Evolutionary conservation across 2,113 vertebrate species (phyloP).

Genomic region (Spilogale gracilis): DNA sequence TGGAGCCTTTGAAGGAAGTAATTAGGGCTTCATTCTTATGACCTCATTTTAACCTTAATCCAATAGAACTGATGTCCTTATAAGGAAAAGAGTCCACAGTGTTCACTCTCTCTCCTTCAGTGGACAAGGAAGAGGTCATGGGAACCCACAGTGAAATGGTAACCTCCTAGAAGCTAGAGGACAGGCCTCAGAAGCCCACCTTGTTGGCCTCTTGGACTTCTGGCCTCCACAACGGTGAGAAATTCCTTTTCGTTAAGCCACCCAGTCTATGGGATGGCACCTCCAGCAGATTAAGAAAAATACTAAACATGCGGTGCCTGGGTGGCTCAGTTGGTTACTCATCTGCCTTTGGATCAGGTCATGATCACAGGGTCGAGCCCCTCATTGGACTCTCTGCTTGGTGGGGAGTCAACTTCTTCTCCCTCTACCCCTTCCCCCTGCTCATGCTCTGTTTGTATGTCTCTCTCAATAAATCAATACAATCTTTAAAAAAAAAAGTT

Average conservation of each 20-base stretch:
- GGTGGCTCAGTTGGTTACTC: too few species aligned
- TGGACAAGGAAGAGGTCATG: background rate
- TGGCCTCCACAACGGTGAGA: background rate
- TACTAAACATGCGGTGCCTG: background rate
- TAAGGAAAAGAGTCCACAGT: background rate
- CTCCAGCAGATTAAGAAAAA: background rate
- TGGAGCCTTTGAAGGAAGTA: background rate
- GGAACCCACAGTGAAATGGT: background rate
- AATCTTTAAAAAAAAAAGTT: too few species aligned
- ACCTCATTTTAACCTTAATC: background rate
- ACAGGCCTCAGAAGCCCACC: background rate
- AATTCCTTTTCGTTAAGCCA: background rate
- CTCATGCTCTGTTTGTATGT: too few species aligned
- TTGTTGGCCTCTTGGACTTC: background rate
- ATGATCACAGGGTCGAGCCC: too few species aligned
- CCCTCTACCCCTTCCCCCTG: too few species aligned
- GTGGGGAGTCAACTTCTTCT: too few species aligned
- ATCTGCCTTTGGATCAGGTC: too few species aligned
- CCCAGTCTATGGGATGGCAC: background rate
- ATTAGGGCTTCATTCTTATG: background rate
- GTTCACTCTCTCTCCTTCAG: background rate
- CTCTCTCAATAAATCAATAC: too few species aligned
- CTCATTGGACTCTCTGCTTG: too few species aligned
- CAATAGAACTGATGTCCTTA: background rate
- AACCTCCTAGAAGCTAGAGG: background rate